phyloP scores from a whole-genome alignment of 2,797 vertebrate species.

The Delichon dasypus region DNA sequence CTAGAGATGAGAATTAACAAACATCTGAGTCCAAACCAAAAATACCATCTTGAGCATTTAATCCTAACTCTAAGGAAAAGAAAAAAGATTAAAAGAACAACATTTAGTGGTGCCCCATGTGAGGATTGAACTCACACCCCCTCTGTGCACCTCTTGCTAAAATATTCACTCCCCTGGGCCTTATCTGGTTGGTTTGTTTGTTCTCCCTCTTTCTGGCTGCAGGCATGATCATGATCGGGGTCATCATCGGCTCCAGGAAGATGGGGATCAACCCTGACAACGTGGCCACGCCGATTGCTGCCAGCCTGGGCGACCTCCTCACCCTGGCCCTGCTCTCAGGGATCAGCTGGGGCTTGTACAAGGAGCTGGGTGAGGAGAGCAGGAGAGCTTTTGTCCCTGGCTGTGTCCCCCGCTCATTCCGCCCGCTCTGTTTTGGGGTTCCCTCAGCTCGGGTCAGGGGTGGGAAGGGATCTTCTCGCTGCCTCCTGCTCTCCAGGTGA shows the following conservation, averaged over 20 bases:
- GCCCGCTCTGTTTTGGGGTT: not conserved
- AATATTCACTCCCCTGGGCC: not conserved
- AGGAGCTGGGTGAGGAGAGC: slow-evolving; percentile 84
- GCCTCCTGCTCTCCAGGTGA: not conserved
- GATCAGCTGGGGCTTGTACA: slow-evolving; percentile 94
- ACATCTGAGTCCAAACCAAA: too few species aligned
- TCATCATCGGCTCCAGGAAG: slow-evolving; percentile 93
- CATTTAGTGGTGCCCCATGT: not conserved
- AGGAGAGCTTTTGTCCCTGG: not conserved
- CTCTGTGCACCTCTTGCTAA: not conserved
- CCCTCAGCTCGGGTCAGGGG: not conserved
- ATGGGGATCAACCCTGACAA: slow-evolving; percentile 98
- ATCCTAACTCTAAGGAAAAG: not conserved
- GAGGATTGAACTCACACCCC: not conserved
- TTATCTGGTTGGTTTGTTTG: not conserved
- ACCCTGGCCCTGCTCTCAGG: slow-evolving; percentile 94
- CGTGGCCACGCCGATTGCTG: slow-evolving; percentile 95
- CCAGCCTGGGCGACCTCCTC: slow-evolving; percentile 96
- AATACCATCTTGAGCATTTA: not conserved
- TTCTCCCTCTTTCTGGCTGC: not conserved
- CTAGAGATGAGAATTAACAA: too few species aligned
- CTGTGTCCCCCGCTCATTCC: not conserved
- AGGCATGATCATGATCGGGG: slow-evolving; percentile 98
- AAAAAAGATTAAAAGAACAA: not conserved
- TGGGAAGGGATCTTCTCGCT: not conserved